phyloP scores from a whole-genome alignment of 2,888 invertebrate species.

The Icerya purchasi region DNA sequence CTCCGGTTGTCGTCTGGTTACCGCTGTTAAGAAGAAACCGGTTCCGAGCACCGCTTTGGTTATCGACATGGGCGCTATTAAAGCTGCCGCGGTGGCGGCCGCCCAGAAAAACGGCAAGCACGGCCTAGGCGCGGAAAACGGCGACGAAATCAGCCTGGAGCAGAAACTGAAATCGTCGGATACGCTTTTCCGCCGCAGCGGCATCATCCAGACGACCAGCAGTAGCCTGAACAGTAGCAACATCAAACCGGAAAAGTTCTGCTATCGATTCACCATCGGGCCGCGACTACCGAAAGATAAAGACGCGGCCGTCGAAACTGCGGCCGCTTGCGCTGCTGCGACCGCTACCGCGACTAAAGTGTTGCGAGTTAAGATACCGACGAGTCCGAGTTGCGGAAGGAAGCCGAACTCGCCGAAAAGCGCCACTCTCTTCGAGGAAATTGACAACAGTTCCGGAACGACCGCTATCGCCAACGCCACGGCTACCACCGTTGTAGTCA shows the following conservation, averaged over 20 bases:
- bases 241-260: constrained; percentile 23
- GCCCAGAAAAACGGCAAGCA: neutral
- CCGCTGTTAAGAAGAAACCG: neutral
- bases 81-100: neutral
- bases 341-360: constrained; percentile 11
- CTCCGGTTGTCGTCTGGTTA: no score
- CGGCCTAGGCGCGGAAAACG: neutral
- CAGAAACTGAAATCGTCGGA: neutral
- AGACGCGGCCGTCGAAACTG: constrained; percentile 5
- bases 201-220: constrained; percentile 16
- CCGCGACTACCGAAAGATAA: constrained; percentile 1
- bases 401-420: constrained; percentile 73
- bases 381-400: constrained; percentile 46
- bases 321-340: neutral
- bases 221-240: constrained; percentile 16
- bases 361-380: constrained; percentile 43
- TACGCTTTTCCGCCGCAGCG: constrained; percentile 15
- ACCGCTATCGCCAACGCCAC: no score
- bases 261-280: constrained; percentile 10
- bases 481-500: neutral
- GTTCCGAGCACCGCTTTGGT: neutral
- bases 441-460: constrained; percentile 1
- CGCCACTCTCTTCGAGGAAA: constrained; percentile 57
- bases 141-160: neutral
- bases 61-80: neutral